Base-by-base conservation (phyloP, 2,113 vertebrate genomes). In the Pterocles gutturalis region DNA sequence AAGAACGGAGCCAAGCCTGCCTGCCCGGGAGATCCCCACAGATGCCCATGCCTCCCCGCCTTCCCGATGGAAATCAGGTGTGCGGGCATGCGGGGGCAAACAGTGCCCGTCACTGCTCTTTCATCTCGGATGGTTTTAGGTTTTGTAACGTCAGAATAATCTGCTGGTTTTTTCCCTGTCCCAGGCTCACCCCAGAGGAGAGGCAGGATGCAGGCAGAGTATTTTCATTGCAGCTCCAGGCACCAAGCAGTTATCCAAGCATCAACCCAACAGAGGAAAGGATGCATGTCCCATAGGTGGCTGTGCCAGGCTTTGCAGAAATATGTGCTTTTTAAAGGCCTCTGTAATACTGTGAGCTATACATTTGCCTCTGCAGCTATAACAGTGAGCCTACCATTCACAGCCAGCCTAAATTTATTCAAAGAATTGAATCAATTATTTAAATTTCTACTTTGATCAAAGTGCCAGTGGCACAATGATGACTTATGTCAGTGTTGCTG, bases 381-480 rank as follows among this genome's bases (percentile, higher is more conserved):
- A 73, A 60, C 24, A 49, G 0, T 34, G 69, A 67, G 11, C 25
- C 78, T 79, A 73, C 31, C 61, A 31, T 2, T 77, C 0, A 7
- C 7, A 94, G 62, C 7, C 80, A 91, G 34, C 13, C 51, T 22
- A 61, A 71, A 85, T 90, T 76, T 77, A 83, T 91, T 90, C 58
- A 1, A 82, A 78, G 22, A 87, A 96, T 26, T 43, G 67, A 79
- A 95, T 64, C 86, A 93, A 86, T 87, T 92, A 95, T 81, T 96
- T 80, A 95, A 94, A 83, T 36, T 67, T 79, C 72, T 55, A 29
- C 88, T 96, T 90, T 94, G 95, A 95, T 97, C 92, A 78, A 90
- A 81, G 72, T 38, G 72, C 80, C 83, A 84, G 80, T 53, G 84
- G 90, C 75, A 89, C 55, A 31, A 48, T 17, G 64, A 94, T 2